These are phyloP conservation scores for Florisuga fusca DNA, from an alignment of 2,797 vertebrate species.

Conservation along the genomic window DNA sequence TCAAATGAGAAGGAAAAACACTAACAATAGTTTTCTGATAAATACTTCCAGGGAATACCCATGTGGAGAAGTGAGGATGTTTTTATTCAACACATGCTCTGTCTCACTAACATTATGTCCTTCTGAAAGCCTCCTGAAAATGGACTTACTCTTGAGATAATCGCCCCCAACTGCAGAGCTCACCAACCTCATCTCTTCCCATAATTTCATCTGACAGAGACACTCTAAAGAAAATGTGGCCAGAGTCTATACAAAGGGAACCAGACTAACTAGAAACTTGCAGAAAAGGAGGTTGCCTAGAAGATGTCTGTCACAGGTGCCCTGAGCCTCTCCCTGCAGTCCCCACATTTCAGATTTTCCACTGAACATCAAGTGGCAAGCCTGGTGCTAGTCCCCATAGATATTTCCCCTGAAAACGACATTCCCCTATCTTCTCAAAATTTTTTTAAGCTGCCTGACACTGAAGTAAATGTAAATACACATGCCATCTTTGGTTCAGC, in stretches of 20 bases:
- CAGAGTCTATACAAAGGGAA: background rate
- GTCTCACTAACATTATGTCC: background rate
- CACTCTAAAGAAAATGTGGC: background rate
- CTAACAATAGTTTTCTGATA: background rate
- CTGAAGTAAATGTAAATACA: background rate
- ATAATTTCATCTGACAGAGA: background rate
- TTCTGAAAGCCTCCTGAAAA: background rate
- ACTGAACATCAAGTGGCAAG: background rate
- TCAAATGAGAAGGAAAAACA: background rate
- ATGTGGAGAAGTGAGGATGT: background rate
- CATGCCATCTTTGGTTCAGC: slow-evolving; percentile 11
- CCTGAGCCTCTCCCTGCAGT: background rate
- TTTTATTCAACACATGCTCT: background rate
- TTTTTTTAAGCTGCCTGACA: background rate
- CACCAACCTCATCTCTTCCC: background rate
- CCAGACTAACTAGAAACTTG: background rate
- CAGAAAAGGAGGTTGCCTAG: background rate
- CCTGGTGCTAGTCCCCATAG: background rate
- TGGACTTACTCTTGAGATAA: background rate
- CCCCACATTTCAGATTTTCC: background rate
- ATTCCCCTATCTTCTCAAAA: background rate
- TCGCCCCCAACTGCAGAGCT: background rate
- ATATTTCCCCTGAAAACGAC: background rate
- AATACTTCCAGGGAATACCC: background rate
- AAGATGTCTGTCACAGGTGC: background rate